phyloP scores from a whole-genome alignment of 2,113 vertebrate species.

The Galbula dea region DNA sequence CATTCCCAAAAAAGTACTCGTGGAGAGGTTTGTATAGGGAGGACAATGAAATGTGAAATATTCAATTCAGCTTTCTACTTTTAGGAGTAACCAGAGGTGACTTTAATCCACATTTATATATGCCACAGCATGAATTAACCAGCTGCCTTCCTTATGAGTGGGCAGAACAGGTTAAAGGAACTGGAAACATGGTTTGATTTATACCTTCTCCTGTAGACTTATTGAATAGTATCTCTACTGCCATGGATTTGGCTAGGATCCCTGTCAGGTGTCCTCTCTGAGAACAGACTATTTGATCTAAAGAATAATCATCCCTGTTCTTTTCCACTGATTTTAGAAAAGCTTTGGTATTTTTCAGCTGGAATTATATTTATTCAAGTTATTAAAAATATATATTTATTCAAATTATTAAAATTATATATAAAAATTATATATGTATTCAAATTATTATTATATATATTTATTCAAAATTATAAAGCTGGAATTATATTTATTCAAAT shows the following conservation, averaged over 20 bases:
- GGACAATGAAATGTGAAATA: not conserved
- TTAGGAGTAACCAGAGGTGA: not conserved
- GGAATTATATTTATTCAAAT: not conserved
- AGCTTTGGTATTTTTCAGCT: not conserved
- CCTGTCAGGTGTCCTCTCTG: not conserved
- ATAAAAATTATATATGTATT: too few species aligned
- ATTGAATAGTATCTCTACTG: not conserved
- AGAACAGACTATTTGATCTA: not conserved
- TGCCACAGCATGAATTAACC: not conserved
- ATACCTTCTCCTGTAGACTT: not conserved
- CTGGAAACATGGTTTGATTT: not conserved
- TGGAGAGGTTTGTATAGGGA: not conserved
- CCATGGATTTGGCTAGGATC: not conserved
- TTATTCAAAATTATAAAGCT: too few species aligned
- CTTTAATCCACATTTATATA: not conserved
- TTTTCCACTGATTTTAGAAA: not conserved
- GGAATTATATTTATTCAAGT: too few species aligned
- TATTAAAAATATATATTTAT: too few species aligned
- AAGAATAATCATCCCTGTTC: not conserved
- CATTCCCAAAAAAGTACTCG: not conserved
- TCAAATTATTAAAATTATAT: too few species aligned
- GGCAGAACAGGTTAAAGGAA: not conserved
- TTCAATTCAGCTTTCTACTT: not conserved
- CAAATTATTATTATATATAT: too few species aligned
- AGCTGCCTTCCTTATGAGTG: not conserved